Conservation (phyloP, 1,140 invertebrate species). For the Drosophila willistoni region DNA sequence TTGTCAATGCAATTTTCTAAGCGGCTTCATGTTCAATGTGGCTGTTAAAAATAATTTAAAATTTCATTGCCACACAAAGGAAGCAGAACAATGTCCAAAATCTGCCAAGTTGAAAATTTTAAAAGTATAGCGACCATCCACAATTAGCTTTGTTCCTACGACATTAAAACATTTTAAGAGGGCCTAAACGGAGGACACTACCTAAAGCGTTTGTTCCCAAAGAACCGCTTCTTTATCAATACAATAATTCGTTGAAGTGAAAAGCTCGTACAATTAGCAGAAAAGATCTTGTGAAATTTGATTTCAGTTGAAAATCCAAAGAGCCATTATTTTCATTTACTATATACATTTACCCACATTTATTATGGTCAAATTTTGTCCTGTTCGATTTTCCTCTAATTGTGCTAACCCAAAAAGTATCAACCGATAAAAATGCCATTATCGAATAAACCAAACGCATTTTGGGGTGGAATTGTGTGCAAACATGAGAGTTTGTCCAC, state of each 20-base stretch:
- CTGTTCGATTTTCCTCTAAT: neutral
- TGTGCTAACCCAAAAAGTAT: neutral
- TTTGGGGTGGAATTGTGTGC: conserved; percentile 3
- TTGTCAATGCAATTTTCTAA: neutral
- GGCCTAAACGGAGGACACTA: too few species aligned
- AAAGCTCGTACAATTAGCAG: too few species aligned
- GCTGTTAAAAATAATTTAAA: neutral
- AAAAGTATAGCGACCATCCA: too few species aligned
- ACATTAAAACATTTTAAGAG: too few species aligned
- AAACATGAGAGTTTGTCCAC: conserved; percentile 7
- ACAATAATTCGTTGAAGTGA: too few species aligned
- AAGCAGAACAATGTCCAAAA: neutral
- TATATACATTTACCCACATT: neutral
- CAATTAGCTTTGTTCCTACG: too few species aligned
- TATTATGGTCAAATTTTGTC: neutral
- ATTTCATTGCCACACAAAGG: neutral
- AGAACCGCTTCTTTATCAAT: too few species aligned
- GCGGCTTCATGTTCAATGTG: neutral
- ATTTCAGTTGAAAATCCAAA: too few species aligned
- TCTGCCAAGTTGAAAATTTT: too few species aligned
- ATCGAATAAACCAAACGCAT: conserved; percentile 10
- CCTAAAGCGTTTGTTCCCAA: too few species aligned
- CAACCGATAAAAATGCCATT: conserved; percentile 6
- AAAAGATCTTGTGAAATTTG: too few species aligned
- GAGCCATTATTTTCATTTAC: neutral